Base-by-base conservation (phyloP, 2,113 vertebrate species). In the Oncorhynchus clarkii region DNA sequence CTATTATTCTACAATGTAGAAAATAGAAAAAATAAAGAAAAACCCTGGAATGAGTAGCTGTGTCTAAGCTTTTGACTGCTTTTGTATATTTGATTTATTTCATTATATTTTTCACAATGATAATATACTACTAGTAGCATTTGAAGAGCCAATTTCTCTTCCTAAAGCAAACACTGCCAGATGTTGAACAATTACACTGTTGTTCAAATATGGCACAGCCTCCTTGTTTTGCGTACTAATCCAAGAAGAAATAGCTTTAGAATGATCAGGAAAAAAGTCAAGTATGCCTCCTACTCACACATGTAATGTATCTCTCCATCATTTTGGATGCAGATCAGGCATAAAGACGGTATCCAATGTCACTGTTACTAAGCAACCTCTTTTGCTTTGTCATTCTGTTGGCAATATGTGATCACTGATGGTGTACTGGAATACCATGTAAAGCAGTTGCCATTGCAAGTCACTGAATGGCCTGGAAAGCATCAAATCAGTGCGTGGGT, bases 341-440 rank as follows among this genome's bases (percentile, higher is more conserved):
- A 75, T 82, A 84, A 88, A 84, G 84, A 90, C 84, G 84, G 84
- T 82, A 89, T 86, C 57, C 68, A 80, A 88, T 85, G 81, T 80
- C 77, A 83, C 86, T 85, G 93, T 94, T 93, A 88, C 91, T 89
- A 93, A 88, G 92, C 92, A 92, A 93, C 92, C 85, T 85, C 79
- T 34, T 70, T 81, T 75, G 70, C 83, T 87, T 90, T 86, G 82
- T 87, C 85, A 77, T 87, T 86, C 81, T 79, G 78, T 80, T 59
- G 64, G 77, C 74, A 67, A 74, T 54, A 54, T 18, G 51, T 54
- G 51, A 54, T 54, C 51, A 54, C 51, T 54, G 51, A 54, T 18
- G 51, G 51, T 45, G 9, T 45, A 45, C 39, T 45, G 51, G 51
- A 54, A 72, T 72, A 76, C 62, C 64, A 70, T 74, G 48, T 78